Conservation (phyloP, 2,113 vertebrate species). For the Hippocampus guttulatus region DNA sequence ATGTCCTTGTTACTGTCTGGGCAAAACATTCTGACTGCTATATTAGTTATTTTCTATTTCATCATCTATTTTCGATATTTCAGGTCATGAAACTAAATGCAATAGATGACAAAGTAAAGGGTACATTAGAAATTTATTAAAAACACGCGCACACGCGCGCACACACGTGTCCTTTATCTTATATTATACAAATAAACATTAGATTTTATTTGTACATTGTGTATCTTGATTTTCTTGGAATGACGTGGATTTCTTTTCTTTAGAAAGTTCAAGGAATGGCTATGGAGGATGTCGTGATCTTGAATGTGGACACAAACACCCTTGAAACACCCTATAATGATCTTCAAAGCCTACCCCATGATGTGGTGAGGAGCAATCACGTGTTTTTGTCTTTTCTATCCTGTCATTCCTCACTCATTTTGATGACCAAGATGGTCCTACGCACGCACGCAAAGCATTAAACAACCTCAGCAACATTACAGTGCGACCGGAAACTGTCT, state of each 20-base stretch:
- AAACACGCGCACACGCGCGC: too few species aligned
- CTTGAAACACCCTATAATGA: slow-evolving; percentile 93
- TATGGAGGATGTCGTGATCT: slow-evolving; percentile 76
- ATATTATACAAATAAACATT: neutral
- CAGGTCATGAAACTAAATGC: too few species aligned
- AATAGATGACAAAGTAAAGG: too few species aligned
- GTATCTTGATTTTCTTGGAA: neutral
- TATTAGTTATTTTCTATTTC: too few species aligned
- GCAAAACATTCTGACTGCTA: too few species aligned
- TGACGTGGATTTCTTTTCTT: slow-evolving; percentile 14
- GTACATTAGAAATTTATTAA: too few species aligned
- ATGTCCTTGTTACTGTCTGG: too few species aligned
- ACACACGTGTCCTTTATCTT: neutral
- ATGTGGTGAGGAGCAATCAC: slow-evolving; percentile 78
- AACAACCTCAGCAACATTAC: neutral
- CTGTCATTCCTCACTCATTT: neutral
- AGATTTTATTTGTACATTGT: neutral
- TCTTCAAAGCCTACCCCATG: slow-evolving; percentile 91
- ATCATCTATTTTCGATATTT: too few species aligned
- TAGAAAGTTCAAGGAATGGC: slow-evolving; percentile 91
- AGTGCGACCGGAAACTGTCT: too few species aligned
- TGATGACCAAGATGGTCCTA: neutral
- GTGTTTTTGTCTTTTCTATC: neutral
- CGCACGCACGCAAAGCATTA: neutral
- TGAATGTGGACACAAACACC: slow-evolving; percentile 98